Percentiles rank a stretch among this genome's conserved stretches.
These are phyloP conservation scores for Orthonychiurus folsomi DNA, from an alignment of 2,888 invertebrate species.

Conservation along the genomic window DNA sequence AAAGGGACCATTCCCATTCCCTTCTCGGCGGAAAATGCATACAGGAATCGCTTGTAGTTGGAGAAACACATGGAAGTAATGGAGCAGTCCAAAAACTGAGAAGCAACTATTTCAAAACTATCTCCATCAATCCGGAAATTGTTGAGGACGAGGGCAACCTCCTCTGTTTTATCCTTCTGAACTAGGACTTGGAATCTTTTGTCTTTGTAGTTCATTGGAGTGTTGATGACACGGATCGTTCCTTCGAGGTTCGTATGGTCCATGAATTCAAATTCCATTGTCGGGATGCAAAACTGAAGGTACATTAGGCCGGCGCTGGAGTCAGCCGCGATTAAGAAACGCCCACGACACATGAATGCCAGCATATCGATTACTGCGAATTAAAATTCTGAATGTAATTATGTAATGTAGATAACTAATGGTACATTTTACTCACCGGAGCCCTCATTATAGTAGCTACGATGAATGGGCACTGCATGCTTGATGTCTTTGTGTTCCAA, in stretches of 20 bases:
- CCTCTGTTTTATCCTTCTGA: conserved; percentile 17
- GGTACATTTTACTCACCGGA: background rate
- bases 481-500: conserved; percentile 28
- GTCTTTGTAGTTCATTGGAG: conserved; percentile 31
- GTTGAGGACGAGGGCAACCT: conserved; percentile 24
- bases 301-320: conserved; percentile 23
- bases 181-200: conserved; percentile 30
- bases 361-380: conserved; percentile 29
- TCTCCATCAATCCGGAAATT: conserved; percentile 33
- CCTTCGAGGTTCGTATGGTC: conserved; percentile 21
- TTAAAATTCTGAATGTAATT: too few species aligned
- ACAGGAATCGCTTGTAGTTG: conserved; percentile 24
- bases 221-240: conserved; percentile 26
- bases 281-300: conserved; percentile 32
- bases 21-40: conserved; percentile 28
- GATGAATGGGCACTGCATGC: conserved; percentile 26
- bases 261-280: conserved; percentile 33
- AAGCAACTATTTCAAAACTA: conserved; percentile 27
- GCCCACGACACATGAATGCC: conserved; percentile 30
- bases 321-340: conserved; percentile 31
- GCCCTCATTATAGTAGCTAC: conserved; percentile 23
- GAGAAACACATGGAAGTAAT: conserved; percentile 29
- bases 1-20: conserved; percentile 29
- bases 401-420: conserved; percentile 2
- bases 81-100: conserved; percentile 32